These are phyloP conservation scores for Odontomyia ornata DNA, from an alignment of 2,888 invertebrate genomes.

Conservation along the genomic window DNA sequence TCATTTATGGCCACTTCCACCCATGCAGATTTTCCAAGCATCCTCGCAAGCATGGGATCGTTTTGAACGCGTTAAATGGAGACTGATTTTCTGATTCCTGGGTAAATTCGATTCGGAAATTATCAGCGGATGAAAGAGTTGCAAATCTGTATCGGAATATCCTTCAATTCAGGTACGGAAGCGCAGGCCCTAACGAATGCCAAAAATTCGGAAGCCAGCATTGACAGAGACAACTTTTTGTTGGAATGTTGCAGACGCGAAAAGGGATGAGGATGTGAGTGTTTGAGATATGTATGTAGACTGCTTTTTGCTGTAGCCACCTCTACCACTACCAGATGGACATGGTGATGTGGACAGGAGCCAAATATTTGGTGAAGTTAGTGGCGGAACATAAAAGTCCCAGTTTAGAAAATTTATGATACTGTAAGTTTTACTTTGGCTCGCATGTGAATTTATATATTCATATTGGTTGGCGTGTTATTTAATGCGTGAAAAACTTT, in stretches of 20 bases:
- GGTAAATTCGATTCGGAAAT: slow-evolving; percentile 26
- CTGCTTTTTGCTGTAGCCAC: too few species aligned
- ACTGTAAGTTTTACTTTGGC: too few species aligned
- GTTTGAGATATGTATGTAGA: neutral
- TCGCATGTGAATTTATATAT: too few species aligned
- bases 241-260: neutral
- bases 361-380: slow-evolving; percentile 5
- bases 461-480: too few species aligned
- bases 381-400: neutral
- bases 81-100: neutral
- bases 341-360: slow-evolving; percentile 13
- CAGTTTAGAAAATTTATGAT: neutral
- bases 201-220: slow-evolving; percentile 44
- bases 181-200: slow-evolving; percentile 48
- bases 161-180: slow-evolving; percentile 31
- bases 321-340: neutral
- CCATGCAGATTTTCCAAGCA: neutral
- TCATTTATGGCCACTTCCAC: neutral
- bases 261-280: neutral
- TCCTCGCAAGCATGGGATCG: neutral
- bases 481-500: too few species aligned
- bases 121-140: slow-evolving; percentile 23
- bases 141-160: slow-evolving; percentile 23
- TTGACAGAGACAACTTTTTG: slow-evolving; percentile 29
- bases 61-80: neutral